Base-by-base conservation (phyloP, 2,797 vertebrate genomes). In the Enteromius afrohamiltoni region DNA sequence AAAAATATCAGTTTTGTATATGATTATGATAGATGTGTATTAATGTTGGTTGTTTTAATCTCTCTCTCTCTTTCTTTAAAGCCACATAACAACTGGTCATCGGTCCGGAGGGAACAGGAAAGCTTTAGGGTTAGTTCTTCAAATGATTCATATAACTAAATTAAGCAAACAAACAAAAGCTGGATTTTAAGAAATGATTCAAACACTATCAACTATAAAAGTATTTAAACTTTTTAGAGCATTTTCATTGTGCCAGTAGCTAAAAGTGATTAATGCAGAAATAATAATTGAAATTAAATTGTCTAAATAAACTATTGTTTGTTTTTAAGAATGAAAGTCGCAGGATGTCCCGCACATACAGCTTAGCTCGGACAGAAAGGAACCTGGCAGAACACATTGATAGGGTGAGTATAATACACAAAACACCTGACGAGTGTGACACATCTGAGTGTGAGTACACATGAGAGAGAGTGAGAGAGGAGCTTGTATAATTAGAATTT, bases 301-400 rank as follows among this genome's bases (percentile, higher is more conserved):
- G 17, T 74, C 5, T 53, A 7, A 53, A 53, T 74, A 1, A 53
- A 34, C n/a, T 14, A 53, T 67, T 10, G 14, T 9, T 77, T 83
- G 23, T 69, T 69, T 76, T 83, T 47, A 29, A 83, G 82, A 62
- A 42, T 70, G 65, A 53, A 77, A 29, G 53, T 2, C 0, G 49
- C 21, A 19, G 19, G 49, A 1, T 62, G 74, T 4, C 19, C 2
- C 74, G 4, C 4, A 2, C 64, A 21, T 62, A 37, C 26, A 77
- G 40, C 26, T 1, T 23, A 7, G 3, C 34, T 3, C 37, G 21
- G 34, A 23, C 26, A 17, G 65, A 77, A 8, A 60, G 17, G 19
- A 77, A 62, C 26, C 65, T 77, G 26, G 40, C 2, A 13, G 82
- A 49, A 6, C 26, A 23, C 0, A 70, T 77, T 60, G 40, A 77